These are phyloP conservation scores for Chloropsis cyanopogon DNA, from an alignment of 2,113 vertebrate genomes.

Conservation along the genomic window DNA sequence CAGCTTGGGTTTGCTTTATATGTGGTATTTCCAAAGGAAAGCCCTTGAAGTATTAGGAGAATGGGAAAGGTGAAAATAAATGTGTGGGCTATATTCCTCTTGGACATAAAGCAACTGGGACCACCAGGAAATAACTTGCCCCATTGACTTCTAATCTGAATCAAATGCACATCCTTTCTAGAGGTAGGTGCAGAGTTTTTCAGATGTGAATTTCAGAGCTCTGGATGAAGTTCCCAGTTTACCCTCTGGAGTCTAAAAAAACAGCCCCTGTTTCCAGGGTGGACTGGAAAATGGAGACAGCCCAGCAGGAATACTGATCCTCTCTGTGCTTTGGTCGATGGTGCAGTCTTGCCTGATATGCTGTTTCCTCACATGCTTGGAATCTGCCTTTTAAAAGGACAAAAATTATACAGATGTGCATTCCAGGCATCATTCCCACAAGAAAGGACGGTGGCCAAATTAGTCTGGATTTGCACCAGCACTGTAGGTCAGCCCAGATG, in stretches of 20 bases:
- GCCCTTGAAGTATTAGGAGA: background rate
- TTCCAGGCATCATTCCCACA: slow-evolving; percentile 27
- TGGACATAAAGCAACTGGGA: background rate
- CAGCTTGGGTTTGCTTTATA: background rate
- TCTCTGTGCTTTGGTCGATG: background rate
- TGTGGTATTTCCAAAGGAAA: background rate
- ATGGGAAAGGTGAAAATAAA: background rate
- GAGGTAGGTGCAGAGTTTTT: background rate
- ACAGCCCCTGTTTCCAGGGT: background rate
- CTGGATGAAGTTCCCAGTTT: background rate
- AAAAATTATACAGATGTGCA: slow-evolving; percentile 29
- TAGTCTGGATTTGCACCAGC: background rate
- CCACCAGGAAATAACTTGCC: background rate
- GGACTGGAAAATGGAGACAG: background rate
- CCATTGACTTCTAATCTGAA: background rate
- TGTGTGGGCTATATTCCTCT: background rate
- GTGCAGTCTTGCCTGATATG: background rate
- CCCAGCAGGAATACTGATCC: background rate
- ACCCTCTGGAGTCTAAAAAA: background rate
- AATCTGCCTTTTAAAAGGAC: background rate
- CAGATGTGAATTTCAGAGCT: background rate
- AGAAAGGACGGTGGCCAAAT: background rate
- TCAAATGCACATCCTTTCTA: background rate
- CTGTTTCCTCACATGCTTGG: background rate
- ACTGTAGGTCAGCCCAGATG: background rate